These are phyloP conservation scores for Arremon aurantiirostris DNA, from an alignment of 2,797 vertebrate genomes.

Conservation along the genomic window DNA sequence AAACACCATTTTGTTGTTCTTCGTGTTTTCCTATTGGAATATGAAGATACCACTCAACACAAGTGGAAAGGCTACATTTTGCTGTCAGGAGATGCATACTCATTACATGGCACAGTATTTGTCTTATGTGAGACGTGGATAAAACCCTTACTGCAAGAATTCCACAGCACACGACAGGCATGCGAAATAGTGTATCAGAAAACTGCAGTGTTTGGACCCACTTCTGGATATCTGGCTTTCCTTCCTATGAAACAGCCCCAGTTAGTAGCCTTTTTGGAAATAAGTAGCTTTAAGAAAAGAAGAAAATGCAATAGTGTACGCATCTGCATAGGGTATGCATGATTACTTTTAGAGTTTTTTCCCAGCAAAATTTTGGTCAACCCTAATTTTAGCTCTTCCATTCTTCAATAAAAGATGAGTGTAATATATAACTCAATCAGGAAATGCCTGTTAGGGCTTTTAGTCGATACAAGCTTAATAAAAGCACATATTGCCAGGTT, in stretches of 20 bases:
- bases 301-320: not conserved
- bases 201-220: not conserved
- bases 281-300: not conserved
- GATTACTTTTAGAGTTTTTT: not conserved
- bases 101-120: not conserved
- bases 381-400: not conserved
- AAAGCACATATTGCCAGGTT: not conserved
- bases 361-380: not conserved
- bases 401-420: not conserved
- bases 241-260: not conserved
- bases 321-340: not conserved
- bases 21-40: not conserved
- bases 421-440: not conserved
- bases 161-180: not conserved
- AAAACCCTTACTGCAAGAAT: not conserved
- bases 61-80: not conserved
- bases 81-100: not conserved
- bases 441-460: not conserved
- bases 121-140: not conserved
- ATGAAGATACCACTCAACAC: not conserved
- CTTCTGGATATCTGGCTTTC: not conserved
- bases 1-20: not conserved
- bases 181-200: not conserved
- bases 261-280: not conserved
- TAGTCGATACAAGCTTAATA: not conserved